Evolutionary conservation across 2,888 invertebrate species (phyloP).

Genomic region (Cryptocephalus primarius): DNA sequence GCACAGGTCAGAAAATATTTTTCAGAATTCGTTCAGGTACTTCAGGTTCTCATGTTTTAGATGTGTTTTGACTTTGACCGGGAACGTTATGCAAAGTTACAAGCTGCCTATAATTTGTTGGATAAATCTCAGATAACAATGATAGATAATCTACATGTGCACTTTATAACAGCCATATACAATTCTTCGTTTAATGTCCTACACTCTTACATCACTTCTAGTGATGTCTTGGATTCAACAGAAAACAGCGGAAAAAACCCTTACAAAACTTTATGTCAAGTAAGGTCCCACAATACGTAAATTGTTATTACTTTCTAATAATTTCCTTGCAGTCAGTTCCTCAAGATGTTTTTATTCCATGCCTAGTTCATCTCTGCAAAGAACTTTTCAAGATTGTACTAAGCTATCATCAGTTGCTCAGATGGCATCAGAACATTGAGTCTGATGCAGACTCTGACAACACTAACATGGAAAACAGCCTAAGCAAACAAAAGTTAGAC

Average conservation of each 20-base stretch:
- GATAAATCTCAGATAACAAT: conserved; percentile 88
- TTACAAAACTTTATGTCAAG: conserved; percentile 72
- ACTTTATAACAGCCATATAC: conserved; percentile 87
- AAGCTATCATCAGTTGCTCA: conserved; percentile 65
- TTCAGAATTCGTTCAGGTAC: background rate
- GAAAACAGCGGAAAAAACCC: conserved; percentile 53
- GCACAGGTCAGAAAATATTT: conserved; percentile 46
- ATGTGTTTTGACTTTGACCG: conserved; percentile 64
- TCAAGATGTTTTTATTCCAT: conserved; percentile 55
- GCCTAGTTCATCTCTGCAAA: conserved; percentile 77
- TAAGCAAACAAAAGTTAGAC: conserved; percentile 77
- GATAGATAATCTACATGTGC: conserved; percentile 85
- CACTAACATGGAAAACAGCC: conserved; percentile 49
- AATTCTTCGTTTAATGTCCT: conserved; percentile 55
- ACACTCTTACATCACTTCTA: conserved; percentile 39
- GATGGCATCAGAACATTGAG: conserved; percentile 57
- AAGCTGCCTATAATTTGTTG: conserved; percentile 76
- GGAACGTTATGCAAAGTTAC: conserved; percentile 68
- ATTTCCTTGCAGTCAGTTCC: conserved; percentile 37
- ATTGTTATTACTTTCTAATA: background rate
- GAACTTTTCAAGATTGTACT: conserved; percentile 71
- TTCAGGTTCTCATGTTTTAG: conserved; percentile 24
- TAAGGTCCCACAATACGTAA: conserved; percentile 14
- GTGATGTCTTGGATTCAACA: conserved; percentile 25
- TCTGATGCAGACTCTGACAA: conserved; percentile 25